phyloP scores from a whole-genome alignment of 1,140 invertebrate species.

The Aleiodes sp. region DNA sequence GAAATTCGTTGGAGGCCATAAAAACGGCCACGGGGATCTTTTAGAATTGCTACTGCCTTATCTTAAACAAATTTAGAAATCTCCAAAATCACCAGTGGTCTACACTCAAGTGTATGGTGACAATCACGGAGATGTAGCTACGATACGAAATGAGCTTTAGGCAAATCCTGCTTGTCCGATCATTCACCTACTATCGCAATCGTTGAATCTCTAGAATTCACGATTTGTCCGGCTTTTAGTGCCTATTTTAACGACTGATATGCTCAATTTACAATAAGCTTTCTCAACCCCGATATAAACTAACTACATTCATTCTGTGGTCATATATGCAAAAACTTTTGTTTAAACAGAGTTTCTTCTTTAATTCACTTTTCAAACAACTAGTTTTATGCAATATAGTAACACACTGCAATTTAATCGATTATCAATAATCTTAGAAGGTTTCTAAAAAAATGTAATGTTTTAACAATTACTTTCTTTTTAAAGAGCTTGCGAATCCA shows the following conservation, averaged over 20 bases:
- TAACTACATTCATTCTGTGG: background rate
- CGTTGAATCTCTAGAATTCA: constrained; percentile 5
- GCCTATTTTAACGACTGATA: background rate
- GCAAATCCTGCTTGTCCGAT: background rate
- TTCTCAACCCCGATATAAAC: background rate
- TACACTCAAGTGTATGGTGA: background rate
- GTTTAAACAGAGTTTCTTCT: too few relatives aligned
- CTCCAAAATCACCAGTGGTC: background rate
- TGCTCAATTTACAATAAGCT: background rate
- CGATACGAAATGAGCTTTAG: background rate
- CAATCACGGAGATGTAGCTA: background rate
- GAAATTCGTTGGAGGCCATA: background rate
- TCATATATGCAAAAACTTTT: background rate
- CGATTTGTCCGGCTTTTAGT: background rate
- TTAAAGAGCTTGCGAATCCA: too few relatives aligned
- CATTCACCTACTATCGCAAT: background rate
- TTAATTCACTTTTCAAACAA: too few relatives aligned
- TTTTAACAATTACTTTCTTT: constrained; percentile 3
- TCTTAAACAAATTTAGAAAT: constrained; percentile 10
- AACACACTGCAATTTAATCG: background rate
- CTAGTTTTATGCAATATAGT: too few relatives aligned
- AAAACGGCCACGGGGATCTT: background rate
- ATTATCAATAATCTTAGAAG: background rate
- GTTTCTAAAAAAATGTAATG: background rate
- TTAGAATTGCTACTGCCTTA: background rate